Evolutionary conservation across 1,140 invertebrate genomes (phyloP), one percentile per base, ranked within the genome.

Genomic region (Callitettix versicolor): DNA sequence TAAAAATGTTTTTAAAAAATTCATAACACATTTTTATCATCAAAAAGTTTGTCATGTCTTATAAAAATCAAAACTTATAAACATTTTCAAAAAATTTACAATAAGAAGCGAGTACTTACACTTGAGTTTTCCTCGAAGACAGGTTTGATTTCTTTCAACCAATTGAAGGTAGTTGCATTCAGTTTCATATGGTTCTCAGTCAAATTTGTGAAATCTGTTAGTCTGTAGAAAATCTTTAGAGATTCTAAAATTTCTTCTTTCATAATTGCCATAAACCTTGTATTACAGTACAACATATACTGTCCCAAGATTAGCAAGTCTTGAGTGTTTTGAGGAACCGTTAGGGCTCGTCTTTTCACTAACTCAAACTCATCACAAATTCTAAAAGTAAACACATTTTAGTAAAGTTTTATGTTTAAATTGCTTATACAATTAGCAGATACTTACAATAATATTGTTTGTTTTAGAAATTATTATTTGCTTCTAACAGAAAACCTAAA

Each of bases 91-190:
- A n/a, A n/a, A n/a, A n/a, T n/a, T n/a, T n/a, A n/a, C n/a, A n/a
- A n/a, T n/a, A n/a, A n/a, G n/a, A n/a, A n/a, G n/a, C n/a, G 26
- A 4, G 26, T 33, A 57, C 55, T 64, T 48, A 69, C 67, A 30
- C 76, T 74, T 40, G 80, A 78, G 66, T 84, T 85, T 64, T 78
- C 76, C 18, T 86, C 80, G 59, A 88, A 78, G 40, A 87, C 79
- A 3, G 80, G 78, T 62, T 81, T 79, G 14, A 88, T 86, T 42
- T 79, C 75, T 51, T 74, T 72, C 7, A 86, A 63, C 86, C 85
- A 90, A 60, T 80, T 80, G 0, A 87, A 77, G 1, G 83, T 85
- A 48, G 65, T 70, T 12, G 80, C 78, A 63, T 84, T 85, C 1
- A 80, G 69, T 53, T 76, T 73, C 18, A 86, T 76, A 62, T 88